phyloP scores from a whole-genome alignment of 2,888 invertebrate species.

The Drosophila mimetica region DNA sequence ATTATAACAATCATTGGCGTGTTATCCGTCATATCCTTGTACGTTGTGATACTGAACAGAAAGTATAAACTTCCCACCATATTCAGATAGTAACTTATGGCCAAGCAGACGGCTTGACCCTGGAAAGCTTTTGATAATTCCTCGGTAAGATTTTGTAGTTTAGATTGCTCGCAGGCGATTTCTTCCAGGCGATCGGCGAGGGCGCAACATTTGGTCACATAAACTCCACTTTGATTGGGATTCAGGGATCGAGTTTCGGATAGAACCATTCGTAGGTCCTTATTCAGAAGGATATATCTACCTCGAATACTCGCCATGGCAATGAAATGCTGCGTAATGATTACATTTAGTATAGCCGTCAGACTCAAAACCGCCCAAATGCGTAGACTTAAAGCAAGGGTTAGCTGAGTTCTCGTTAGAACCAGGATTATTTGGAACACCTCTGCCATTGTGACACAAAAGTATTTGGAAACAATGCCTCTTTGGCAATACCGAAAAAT shows the following conservation, averaged over 20 bases:
- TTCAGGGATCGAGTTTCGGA: constrained; percentile 27
- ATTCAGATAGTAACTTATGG: constrained; percentile 6
- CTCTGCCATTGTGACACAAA: background rate
- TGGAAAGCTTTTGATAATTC: constrained; percentile 38
- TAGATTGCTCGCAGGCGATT: constrained; percentile 38
- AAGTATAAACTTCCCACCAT: constrained; percentile 19
- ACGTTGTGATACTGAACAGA: constrained; percentile 15
- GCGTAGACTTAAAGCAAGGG: background rate
- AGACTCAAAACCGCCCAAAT: constrained; percentile 12
- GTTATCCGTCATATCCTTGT: background rate
- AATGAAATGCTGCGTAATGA: constrained; percentile 55
- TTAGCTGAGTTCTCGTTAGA: background rate
- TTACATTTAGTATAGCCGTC: constrained; percentile 47
- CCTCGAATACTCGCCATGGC: constrained; percentile 42
- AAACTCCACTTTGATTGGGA: constrained; percentile 13
- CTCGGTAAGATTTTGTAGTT: constrained; percentile 23
- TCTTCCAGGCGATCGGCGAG: constrained; percentile 61
- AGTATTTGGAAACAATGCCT: constrained; percentile 44
- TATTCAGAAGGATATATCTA: constrained; percentile 55
- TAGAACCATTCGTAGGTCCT: constrained; percentile 41
- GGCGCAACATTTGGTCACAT: constrained; percentile 22
- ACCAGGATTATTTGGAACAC: background rate
- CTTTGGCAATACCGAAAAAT: constrained; percentile 45
- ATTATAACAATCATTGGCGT: background rate
- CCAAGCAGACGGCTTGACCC: constrained; percentile 40